Conservation (phyloP, 1,140 invertebrate species). For the Carposina sasakii region DNA sequence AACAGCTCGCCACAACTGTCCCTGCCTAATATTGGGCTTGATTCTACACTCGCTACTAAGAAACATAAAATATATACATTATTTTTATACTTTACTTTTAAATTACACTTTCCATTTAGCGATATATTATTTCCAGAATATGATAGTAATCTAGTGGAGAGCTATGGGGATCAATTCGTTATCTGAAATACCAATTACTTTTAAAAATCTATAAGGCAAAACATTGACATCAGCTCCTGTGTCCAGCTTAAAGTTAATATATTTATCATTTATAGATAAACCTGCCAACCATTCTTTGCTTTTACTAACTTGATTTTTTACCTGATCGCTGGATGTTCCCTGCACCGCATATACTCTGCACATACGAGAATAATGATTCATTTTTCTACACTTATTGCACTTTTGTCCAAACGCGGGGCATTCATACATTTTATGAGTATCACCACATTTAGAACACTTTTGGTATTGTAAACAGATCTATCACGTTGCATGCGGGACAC, state of each 20-base stretch:
- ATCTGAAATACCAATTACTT: background rate
- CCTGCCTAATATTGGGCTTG: slow-evolving; percentile 6
- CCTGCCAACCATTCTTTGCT: background rate
- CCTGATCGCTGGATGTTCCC: slow-evolving; percentile 6
- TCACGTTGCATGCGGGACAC: too few species aligned
- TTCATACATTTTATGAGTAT: background rate
- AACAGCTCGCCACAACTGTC: slow-evolving; percentile 4
- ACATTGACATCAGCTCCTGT: slow-evolving; percentile 11
- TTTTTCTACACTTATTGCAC: slow-evolving; percentile 7
- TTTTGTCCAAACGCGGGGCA: slow-evolving; percentile 7
- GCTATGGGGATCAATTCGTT: background rate
- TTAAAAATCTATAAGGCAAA: slow-evolving; percentile 1
- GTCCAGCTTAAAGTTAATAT: slow-evolving; percentile 6
- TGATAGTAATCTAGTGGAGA: background rate
- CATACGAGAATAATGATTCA: slow-evolving; percentile 14
- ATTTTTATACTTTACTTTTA: slow-evolving; percentile 6
- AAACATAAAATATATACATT: slow-evolving; percentile 5
- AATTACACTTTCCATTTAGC: slow-evolving; percentile 4
- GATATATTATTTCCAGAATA: slow-evolving; percentile 5
- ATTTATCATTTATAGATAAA: background rate
- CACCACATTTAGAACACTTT: slow-evolving; percentile 1
- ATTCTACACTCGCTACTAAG: slow-evolving; percentile 7
- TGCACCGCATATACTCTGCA: background rate
- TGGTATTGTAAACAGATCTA: too few species aligned
- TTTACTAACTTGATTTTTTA: background rate